Percentiles rank a stretch among this genome's conserved stretches.
Evolutionary conservation across 2,888 invertebrate species (phyloP).

Genomic region (Baccha elongata): DNA sequence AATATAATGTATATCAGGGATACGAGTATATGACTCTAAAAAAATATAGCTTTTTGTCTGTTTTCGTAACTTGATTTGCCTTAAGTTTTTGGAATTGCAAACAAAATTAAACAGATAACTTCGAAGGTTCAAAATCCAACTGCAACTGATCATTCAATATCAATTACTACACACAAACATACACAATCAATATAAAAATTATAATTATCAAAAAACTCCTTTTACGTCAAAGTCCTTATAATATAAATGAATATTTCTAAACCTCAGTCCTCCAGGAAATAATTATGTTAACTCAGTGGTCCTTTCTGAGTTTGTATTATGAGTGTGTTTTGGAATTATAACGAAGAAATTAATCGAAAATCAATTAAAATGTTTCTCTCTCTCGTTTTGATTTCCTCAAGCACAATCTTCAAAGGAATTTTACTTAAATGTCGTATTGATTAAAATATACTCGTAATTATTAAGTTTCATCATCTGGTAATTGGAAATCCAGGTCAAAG

Average conservation of each 20-base stretch:
- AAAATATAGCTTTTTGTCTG: no score
- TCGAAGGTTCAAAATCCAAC: background rate
- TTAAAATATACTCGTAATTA: constrained; percentile 5
- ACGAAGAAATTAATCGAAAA: constrained; percentile 9
- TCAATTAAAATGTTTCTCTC: constrained; percentile 1
- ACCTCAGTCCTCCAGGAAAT: background rate
- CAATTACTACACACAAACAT: no score
- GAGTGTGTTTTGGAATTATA: no score
- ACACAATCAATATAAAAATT: background rate
- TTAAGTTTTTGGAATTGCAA: no score
- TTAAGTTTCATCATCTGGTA: background rate
- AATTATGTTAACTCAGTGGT: background rate
- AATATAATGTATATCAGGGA: no score
- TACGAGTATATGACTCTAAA: no score
- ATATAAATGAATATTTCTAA: background rate
- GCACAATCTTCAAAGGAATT: background rate
- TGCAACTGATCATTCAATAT: background rate
- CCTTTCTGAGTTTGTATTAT: background rate
- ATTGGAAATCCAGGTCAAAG: constrained; percentile 3
- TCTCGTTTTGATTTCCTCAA: background rate
- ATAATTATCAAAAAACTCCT: background rate
- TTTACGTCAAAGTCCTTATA: background rate
- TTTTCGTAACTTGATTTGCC: no score
- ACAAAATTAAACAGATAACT: no score
- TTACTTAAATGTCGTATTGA: constrained; percentile 3